Conservation (phyloP, 1,140 invertebrate genomes). For the Fopius arisanus region DNA sequence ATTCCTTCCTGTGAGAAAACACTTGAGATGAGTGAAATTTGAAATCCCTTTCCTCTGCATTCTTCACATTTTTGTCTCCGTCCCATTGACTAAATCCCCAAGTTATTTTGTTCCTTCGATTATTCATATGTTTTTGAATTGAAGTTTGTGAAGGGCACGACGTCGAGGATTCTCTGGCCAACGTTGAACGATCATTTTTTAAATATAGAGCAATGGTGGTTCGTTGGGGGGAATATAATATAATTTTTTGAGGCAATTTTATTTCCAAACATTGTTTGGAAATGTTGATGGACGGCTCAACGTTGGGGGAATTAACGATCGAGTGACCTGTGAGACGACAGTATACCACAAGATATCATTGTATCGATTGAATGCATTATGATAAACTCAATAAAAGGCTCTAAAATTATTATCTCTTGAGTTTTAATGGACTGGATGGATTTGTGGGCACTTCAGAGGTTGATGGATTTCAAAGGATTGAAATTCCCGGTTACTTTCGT, state of each 20-base stretch:
- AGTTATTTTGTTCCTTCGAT: not conserved
- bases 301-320: constrained; percentile 45
- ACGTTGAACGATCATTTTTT: constrained; percentile 18
- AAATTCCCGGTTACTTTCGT: not conserved
- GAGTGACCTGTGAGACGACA: constrained; percentile 46
- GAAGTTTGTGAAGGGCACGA: constrained; percentile 30
- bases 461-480: not conserved
- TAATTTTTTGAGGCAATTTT: constrained; percentile 1
- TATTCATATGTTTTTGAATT: not conserved
- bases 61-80: constrained; percentile 31
- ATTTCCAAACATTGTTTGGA: not conserved
- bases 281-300: not conserved
- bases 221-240: not conserved
- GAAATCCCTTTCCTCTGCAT: not conserved
- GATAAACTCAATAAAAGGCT: constrained; percentile 65
- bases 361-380: constrained; percentile 63
- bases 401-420: constrained; percentile 45
- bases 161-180: constrained; percentile 8
- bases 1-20: not conserved
- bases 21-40: not conserved
- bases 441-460: not conserved
- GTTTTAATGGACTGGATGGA: not conserved
- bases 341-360: constrained; percentile 64
- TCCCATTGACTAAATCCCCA: not conserved
- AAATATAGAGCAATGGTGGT: not conserved